Conservation (phyloP, 2,113 vertebrate species). For the Centropus bengalensis region DNA sequence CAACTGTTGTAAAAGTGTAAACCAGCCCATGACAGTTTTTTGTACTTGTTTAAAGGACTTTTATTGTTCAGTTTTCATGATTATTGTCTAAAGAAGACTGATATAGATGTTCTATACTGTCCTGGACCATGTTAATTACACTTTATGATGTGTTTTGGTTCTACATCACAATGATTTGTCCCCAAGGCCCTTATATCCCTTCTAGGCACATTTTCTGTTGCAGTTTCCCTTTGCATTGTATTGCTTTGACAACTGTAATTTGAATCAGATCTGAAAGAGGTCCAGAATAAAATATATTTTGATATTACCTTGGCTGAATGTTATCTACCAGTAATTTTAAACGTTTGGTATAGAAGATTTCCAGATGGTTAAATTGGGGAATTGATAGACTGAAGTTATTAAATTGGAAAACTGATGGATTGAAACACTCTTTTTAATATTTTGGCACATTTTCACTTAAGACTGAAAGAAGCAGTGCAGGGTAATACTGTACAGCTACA, state of each 20-base stretch:
- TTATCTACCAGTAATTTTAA: slow-evolving; percentile 68
- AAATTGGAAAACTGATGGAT: neutral
- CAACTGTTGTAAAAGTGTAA: slow-evolving; percentile 84
- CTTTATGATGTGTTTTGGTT: slow-evolving; percentile 86
- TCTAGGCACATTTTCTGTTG: slow-evolving; percentile 87
- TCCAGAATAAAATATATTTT: slow-evolving; percentile 99
- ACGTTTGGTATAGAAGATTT: slow-evolving; percentile 23
- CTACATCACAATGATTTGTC: slow-evolving; percentile 85
- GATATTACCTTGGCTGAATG: slow-evolving; percentile 89
- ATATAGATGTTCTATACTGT: slow-evolving; percentile 88
- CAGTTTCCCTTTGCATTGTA: slow-evolving; percentile 91
- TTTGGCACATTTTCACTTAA: slow-evolving; percentile 34
- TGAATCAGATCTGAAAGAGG: slow-evolving; percentile 96
- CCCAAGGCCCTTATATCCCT: slow-evolving; percentile 77
- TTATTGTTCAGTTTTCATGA: slow-evolving; percentile 95
- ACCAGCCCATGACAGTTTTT: slow-evolving; percentile 87
- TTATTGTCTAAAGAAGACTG: slow-evolving; percentile 88
- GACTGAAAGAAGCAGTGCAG: neutral
- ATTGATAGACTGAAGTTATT: neutral
- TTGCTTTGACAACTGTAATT: slow-evolving; percentile 98
- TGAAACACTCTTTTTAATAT: neutral
- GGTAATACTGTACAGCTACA: neutral
- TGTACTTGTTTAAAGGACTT: slow-evolving; percentile 94
- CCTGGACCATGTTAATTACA: slow-evolving; percentile 91
- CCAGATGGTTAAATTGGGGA: neutral